These are phyloP conservation scores for Phengaris arion DNA, from an alignment of 2,888 invertebrate genomes.

Conservation along the genomic window DNA sequence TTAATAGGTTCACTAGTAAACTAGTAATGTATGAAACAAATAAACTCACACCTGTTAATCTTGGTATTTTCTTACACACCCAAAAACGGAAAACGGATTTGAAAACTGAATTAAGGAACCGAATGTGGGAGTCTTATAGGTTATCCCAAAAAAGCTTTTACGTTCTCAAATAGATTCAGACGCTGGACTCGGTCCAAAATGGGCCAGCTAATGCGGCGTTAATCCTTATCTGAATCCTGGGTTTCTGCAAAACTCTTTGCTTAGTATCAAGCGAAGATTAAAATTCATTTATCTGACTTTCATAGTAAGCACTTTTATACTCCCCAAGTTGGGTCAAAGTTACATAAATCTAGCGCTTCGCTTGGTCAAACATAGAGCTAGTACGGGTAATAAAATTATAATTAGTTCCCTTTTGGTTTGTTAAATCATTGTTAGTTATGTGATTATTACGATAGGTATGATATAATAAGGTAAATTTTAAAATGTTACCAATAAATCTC, in stretches of 20 bases:
- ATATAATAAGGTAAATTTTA: not conserved
- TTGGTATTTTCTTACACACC: not conserved
- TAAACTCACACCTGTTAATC: too few relatives aligned
- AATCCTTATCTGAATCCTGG: slow-evolving; percentile 31
- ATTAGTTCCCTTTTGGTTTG: not conserved
- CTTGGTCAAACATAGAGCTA: not conserved
- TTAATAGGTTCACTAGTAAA: too few relatives aligned
- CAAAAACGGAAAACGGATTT: slow-evolving; percentile 5
- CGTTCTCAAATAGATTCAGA: slow-evolving; percentile 31
- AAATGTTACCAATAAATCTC: not conserved
- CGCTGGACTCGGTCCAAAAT: slow-evolving; percentile 31
- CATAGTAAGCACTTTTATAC: slow-evolving; percentile 25
- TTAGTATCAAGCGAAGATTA: slow-evolving; percentile 30
- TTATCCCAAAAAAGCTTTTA: slow-evolving; percentile 22
- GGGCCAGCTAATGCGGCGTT: slow-evolving; percentile 30
- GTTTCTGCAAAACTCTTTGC: slow-evolving; percentile 30
- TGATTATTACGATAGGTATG: too few relatives aligned
- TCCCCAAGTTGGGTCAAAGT: slow-evolving; percentile 9
- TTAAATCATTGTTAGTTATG: too few relatives aligned
- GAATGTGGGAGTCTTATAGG: slow-evolving; percentile 8
- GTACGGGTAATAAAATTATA: not conserved
- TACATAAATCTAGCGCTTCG: not conserved
- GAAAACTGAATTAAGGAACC: slow-evolving; percentile 7
- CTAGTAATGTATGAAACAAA: too few relatives aligned
- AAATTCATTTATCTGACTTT: slow-evolving; percentile 30